Base-by-base conservation (phyloP, 2,113 vertebrate species). In the Danionella cerebrum region DNA sequence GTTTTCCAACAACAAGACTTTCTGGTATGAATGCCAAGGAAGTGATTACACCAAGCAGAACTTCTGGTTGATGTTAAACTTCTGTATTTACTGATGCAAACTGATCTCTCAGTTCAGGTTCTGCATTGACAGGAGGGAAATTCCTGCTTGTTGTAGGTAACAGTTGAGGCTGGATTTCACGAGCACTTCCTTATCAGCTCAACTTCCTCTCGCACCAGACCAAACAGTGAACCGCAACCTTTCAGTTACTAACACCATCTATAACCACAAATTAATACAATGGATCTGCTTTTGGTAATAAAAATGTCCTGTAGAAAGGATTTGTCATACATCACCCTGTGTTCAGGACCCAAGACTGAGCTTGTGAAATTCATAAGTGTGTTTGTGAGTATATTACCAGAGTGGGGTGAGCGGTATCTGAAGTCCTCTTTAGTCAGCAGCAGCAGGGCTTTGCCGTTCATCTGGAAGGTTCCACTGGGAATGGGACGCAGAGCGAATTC, bases 341-440 rank as follows among this genome's bases (percentile, higher is more conserved):
- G n/a, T n/a, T n/a, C n/a, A n/a, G n/a, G n/a, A n/a, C n/a, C n/a
- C n/a, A n/a, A n/a, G n/a, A n/a, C n/a, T n/a, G n/a, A n/a, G n/a
- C n/a, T n/a, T n/a, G n/a, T n/a, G n/a, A n/a, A n/a, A n/a, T n/a
- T n/a, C n/a, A n/a, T 8, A 2, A 3, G 16, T 10, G 12, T 36
- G 10, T 13, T 21, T 14, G 72, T 25, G 4, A 16, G 64, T 35
- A 39, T 4, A 77, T 89, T 82, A 99, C 96, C 96, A 60, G 95
- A 98, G 85, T 95, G 94, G 41, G 94, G 93, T 48, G 93, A 98
- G 62, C 96, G 86, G 80, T 96, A 98, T 81, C 96, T 91, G 79
- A 99, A 99, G 81, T 99, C 96, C 86, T 99, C 96, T 90, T 99
- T 99, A 84, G 96, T 99, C 78, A 99, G 92, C 58, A 99, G 92